phyloP scores from a whole-genome alignment of 2,113 vertebrate species.

The Lagopus muta region DNA sequence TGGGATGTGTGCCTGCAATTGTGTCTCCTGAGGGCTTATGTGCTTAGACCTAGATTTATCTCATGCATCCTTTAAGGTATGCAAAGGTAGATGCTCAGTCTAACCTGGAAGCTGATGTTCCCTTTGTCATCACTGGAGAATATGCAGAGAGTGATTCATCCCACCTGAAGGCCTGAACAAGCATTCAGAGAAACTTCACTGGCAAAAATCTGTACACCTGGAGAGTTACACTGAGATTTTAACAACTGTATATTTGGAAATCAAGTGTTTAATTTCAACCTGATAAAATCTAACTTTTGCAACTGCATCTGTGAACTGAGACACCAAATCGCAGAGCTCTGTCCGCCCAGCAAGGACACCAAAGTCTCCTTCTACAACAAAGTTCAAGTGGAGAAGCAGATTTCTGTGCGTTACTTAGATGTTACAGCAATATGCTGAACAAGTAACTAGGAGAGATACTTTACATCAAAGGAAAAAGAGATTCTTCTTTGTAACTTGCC shows the following conservation, averaged over 20 bases:
- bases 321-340: not conserved
- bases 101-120: not conserved
- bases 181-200: not conserved
- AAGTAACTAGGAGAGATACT: not conserved
- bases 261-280: not conserved
- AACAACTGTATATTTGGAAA: not conserved
- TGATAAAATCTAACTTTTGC: not conserved
- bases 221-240: not conserved
- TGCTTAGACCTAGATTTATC: not conserved
- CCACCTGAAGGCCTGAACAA: not conserved
- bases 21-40: not conserved
- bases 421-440: not conserved
- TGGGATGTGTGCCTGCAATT: not conserved
- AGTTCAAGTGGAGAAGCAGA: not conserved
- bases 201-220: not conserved
- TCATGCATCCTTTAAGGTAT: not conserved
- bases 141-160: not conserved
- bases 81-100: not conserved
- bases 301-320: not conserved
- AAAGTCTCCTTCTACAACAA: not conserved
- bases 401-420: not conserved
- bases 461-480: not conserved
- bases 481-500: not conserved
- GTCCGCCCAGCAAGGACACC: not conserved
- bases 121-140: not conserved